These are phyloP conservation scores for Drosophila dunni DNA, from an alignment of 1,140 invertebrate genomes.

Conservation along the genomic window DNA sequence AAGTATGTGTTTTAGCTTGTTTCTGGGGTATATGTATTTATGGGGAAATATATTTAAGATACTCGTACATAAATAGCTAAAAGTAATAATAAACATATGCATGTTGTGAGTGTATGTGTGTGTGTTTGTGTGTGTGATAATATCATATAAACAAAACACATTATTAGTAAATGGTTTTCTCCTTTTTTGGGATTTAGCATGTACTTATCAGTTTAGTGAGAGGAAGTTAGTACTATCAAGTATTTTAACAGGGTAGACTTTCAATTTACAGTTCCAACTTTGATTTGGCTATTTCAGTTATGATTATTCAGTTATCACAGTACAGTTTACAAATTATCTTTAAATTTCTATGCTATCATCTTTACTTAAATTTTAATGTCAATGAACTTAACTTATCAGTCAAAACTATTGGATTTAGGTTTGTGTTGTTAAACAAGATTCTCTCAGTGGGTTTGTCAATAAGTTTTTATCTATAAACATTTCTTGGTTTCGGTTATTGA, in stretches of 20 bases:
- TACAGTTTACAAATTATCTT: not conserved
- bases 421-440: not conserved
- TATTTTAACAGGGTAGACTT: conserved; percentile 48
- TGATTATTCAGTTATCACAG: conserved; percentile 16
- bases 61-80: conserved; percentile 37
- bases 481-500: not conserved
- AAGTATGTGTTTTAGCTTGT: conserved; percentile 2
- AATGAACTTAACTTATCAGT: conserved; percentile 7
- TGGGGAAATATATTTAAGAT: conserved; percentile 26
- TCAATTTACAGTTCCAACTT: conserved; percentile 34
- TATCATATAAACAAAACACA: conserved; percentile 49
- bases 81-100: conserved; percentile 47
- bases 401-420: not conserved
- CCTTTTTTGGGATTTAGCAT: not conserved
- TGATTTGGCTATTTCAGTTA: conserved; percentile 35
- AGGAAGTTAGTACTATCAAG: conserved; percentile 65
- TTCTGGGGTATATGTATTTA: conserved; percentile 20
- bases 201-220: conserved; percentile 4
- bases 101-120: conserved; percentile 10
- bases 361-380: not conserved
- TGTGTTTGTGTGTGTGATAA: conserved; percentile 34
- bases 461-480: not conserved
- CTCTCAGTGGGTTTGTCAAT: not conserved
- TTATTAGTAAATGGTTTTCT: conserved; percentile 46
- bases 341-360: not conserved